These are phyloP conservation scores for Magallana angulata DNA, from an alignment of 1,140 invertebrate species.

Conservation along the genomic window DNA sequence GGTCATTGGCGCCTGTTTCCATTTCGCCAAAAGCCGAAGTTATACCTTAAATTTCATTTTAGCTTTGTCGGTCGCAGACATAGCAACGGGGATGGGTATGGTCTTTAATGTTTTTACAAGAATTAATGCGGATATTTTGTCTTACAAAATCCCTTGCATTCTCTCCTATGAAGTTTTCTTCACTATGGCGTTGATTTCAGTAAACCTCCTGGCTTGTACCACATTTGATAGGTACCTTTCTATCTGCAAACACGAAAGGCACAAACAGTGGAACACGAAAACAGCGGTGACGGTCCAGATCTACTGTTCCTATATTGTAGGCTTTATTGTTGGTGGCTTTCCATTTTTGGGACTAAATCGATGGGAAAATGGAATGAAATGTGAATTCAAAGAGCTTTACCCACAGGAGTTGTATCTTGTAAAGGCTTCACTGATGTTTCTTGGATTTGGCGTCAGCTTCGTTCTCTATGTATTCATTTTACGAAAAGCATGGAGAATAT, in stretches of 20 bases:
- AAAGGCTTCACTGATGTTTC: neutral
- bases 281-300: neutral
- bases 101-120: neutral
- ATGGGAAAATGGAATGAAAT: slow-evolving; percentile 4
- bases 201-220: slow-evolving; percentile 6
- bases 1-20: neutral
- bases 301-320: neutral
- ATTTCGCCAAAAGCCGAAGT: neutral
- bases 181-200: neutral
- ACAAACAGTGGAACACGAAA: neutral
- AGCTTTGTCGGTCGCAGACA: neutral
- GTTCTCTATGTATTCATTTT: neutral
- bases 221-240: slow-evolving; percentile 8
- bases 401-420: neutral
- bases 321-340: neutral
- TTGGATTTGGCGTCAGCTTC: slow-evolving; percentile 16
- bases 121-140: neutral
- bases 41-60: neutral
- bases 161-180: slow-evolving; percentile 14
- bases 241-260: neutral
- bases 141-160: neutral
- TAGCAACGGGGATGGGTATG: neutral
- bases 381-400: neutral
- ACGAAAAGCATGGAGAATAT: neutral
- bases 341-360: slow-evolving; percentile 2